These are phyloP conservation scores for Calliphora vomitoria DNA, from an alignment of 2,888 invertebrate species.

Conservation along the genomic window DNA sequence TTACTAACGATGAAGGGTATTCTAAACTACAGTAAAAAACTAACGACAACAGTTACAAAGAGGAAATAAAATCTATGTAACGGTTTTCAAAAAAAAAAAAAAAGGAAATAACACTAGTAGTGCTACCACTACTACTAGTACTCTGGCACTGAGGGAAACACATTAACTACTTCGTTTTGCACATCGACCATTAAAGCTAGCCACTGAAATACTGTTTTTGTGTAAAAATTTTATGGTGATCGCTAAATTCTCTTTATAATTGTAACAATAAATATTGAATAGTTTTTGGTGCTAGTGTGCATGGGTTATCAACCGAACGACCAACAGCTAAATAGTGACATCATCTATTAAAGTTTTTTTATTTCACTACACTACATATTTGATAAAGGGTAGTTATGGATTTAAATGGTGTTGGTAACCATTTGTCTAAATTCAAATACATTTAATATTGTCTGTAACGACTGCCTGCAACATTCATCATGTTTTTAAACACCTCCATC, in stretches of 20 bases:
- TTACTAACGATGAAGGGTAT: too few relatives aligned
- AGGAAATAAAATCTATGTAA: conserved; percentile 54
- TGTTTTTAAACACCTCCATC: too few relatives aligned
- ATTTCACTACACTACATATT: background rate
- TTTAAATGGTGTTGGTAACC: background rate
- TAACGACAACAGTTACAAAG: conserved; percentile 27
- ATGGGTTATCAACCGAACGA: background rate
- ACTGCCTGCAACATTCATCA: too few relatives aligned
- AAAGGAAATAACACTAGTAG: conserved; percentile 23
- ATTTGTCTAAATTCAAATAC: too few relatives aligned
- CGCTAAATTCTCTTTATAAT: background rate
- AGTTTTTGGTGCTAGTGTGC: background rate
- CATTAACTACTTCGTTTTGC: background rate
- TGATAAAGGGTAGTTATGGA: background rate
- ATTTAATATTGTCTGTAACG: too few relatives aligned
- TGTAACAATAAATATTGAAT: background rate
- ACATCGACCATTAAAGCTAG: background rate
- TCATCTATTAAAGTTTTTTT: conserved; percentile 13
- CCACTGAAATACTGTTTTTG: background rate
- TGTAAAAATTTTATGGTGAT: background rate
- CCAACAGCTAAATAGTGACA: conserved; percentile 9
- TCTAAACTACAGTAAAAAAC: background rate
- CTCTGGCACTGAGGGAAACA: background rate
- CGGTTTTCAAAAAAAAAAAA: background rate
- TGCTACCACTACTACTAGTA: background rate